Evolutionary conservation across 2,888 invertebrate species (phyloP), one percentile per base, ranked within the genome.

Genomic region (Drosophila paranaensis): DNA sequence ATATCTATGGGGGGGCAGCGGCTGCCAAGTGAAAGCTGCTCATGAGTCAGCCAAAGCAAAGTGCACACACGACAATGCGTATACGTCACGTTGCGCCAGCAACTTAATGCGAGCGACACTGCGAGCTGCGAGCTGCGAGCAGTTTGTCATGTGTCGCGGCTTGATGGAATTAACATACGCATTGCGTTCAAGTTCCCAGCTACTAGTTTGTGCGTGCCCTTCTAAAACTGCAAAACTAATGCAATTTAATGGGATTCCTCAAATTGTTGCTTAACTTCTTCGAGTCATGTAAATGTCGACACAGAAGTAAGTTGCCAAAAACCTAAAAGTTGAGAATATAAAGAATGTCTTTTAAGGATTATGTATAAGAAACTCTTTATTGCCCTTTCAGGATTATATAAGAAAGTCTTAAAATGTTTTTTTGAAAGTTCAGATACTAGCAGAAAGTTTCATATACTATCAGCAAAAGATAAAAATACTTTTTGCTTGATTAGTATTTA

Each of bases 61-160:
- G 82, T 84, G 82, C 82, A 84, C 60, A 76, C 48, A 48, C 56
- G 81, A 83, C 71, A 85, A 89, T 85, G 85, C 89, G 85, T 87
- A 87, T 85, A 89, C 88, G 89, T 79, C 84, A 71, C 71, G 81
- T 81, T 81, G 84, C 54, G 48, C 70, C 58, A 67, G 70, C 67
- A 79, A 68, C 67, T 76, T 81, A 87, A 81, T 89, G 88, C 88
- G 75, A 72, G 77, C 77, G 71, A 42, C 54, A 63, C 43, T 33
- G 61, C 16, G 20, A 20, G 35, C 60, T 43, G 50, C 35, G 48
- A 39, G 48, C 50, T 45, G 64, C 55, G 51, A 57, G 60, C 65
- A 82, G 73, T 69, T 82, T 81, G 68, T 77, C 74, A 71, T 71
- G 62, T 80, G 78, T 71, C 71, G 71, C 57, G 70, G 67, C 83